A percentile compares a stretch with the other conserved stretches of the same genome.
phyloP scores from a whole-genome alignment of 2,113 vertebrate genomes.

The Dasyurus viverrinus region DNA sequence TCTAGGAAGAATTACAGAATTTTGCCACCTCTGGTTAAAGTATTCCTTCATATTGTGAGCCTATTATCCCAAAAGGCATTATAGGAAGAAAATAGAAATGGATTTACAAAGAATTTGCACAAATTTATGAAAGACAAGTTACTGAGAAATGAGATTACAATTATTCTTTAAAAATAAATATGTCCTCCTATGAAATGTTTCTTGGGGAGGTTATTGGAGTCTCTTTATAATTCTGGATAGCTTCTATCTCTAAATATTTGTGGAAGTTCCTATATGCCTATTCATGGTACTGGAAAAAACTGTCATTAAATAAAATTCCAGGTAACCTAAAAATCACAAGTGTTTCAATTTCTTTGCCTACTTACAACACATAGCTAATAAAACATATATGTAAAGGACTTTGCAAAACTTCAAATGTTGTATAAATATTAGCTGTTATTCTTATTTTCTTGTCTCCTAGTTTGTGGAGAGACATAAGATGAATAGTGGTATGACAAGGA shows the following conservation, averaged over 20 bases:
- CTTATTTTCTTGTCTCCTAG: neutral
- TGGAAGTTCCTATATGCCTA: neutral
- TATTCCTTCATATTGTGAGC: slow-evolving; percentile 40
- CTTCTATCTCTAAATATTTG: neutral
- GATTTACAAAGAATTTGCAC: slow-evolving; percentile 37
- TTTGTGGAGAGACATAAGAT: neutral
- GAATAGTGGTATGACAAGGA: neutral
- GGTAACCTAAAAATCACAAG: neutral
- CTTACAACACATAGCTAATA: neutral
- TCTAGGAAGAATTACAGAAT: slow-evolving; percentile 16
- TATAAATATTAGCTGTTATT: neutral
- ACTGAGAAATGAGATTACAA: neutral
- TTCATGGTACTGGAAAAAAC: neutral
- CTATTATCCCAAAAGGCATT: slow-evolving; percentile 4
- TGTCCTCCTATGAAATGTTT: neutral
- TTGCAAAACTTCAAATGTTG: neutral
- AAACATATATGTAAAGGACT: neutral
- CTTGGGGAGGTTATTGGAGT: neutral
- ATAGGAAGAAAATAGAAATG: slow-evolving; percentile 36
- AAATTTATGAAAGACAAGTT: slow-evolving; percentile 28
- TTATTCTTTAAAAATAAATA: neutral
- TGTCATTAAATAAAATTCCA: neutral
- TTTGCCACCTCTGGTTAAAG: slow-evolving; percentile 35
- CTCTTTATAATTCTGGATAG: neutral
- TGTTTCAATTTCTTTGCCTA: neutral